Conservation (phyloP, 2,113 vertebrate species). For the Macaca mulatta region DNA sequence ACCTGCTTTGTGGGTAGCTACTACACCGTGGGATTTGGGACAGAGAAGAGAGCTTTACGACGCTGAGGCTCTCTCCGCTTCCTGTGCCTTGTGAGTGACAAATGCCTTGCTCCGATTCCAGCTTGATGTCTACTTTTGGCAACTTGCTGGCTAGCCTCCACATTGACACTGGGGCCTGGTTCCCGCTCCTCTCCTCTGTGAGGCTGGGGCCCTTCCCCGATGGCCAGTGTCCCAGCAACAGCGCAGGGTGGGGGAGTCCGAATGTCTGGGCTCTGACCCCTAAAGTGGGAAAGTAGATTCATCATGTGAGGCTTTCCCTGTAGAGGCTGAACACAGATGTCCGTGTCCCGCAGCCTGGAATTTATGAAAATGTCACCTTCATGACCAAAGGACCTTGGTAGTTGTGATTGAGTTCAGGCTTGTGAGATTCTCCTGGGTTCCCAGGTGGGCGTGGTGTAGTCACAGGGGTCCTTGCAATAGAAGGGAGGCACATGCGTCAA, state of each 20-base stretch:
- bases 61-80: rapidly evolving
- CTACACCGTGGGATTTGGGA: background rate
- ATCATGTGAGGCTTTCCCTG: background rate
- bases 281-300: rapidly evolving
- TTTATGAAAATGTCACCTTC: background rate
- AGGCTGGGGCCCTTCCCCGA: background rate
- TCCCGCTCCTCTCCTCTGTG: background rate
- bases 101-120: too few species aligned
- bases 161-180: background rate
- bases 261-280: background rate
- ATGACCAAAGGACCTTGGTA: background rate
- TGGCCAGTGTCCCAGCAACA: too few species aligned
- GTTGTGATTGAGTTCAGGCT: background rate
- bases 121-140: too few species aligned
- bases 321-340: too few species aligned
- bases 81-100: background rate
- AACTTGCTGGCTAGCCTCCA: too few species aligned
- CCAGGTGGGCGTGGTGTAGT: background rate
- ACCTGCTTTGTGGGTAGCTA: too few species aligned
- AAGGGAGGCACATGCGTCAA: background rate
- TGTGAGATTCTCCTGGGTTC: background rate
- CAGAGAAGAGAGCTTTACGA: rapidly evolving
- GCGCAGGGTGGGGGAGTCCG: rapidly evolving
- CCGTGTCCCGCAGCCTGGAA: rapidly evolving
- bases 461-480: background rate